Base-by-base conservation (phyloP, 2,113 vertebrate genomes). In the Holacanthus passer region DNA sequence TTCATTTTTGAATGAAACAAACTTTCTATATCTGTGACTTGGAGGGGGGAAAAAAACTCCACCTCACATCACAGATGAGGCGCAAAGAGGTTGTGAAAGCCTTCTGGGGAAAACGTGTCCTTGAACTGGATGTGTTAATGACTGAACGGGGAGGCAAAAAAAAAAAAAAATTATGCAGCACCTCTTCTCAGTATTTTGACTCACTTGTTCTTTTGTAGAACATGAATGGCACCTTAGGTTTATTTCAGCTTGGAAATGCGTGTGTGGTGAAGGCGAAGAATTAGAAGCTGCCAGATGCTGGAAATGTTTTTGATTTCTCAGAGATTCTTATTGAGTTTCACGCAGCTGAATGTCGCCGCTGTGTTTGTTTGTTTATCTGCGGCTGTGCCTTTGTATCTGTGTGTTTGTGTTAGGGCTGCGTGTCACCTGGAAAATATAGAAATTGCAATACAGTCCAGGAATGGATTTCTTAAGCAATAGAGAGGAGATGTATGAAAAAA, bases 121-220 rank as follows among this genome's bases (percentile, higher is more conserved):
- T 89, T 90, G 90, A 91, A 91, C 88, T 85, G 80, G 78, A 92
- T 83, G 91, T 92, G 90, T 90, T 93, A 90, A 93, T 93, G 90
- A 92, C 85, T 87, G 80, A 91, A 85, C 60, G 12, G 62, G 45
- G 73, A 84, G 70, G 85, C 62, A 83, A 56, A 79, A 81, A 48
- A 37, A 81, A 48, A 37, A 83, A 82, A 77, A 84, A 83, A 82
- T 73, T 77, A 81, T 79, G 87, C 87, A 69, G 87, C 88, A 62
- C 59, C 83, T 76, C 84, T 66, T 89, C 75, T 55, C 60, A 5
- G 81, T 80, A 31, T 82, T 85, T 85, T 71, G 48, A 70, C 77
- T 86, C 41, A 4, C 79, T 83, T 32, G 43, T 88, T 82, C 59
- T 85, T 89, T 87, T 87, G 79, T 73, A 72, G 65, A 90, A 77